Base-by-base conservation (phyloP, 1,140 invertebrate species). In the Dermatophagoides farinae region DNA sequence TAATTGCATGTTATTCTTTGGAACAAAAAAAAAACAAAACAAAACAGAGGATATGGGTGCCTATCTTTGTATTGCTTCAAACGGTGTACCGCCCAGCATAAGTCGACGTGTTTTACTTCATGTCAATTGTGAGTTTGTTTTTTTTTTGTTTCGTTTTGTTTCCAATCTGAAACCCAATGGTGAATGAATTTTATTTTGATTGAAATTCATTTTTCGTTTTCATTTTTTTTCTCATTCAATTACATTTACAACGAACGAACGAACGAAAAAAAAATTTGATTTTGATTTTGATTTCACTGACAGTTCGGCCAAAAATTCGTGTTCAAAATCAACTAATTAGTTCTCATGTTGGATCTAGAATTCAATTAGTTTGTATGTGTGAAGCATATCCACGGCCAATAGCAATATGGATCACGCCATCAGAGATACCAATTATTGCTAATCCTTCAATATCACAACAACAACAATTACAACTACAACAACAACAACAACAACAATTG, bases 341-440 rank as follows among this genome's bases (percentile, higher is more conserved):
- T 6, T 84, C 85, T 0, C 84, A 85, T 5, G 71, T 83, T 18
- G 81, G 81, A 61, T 83, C 79, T 66, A 80, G 86, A 66, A 83
- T 88, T 1, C 75, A 80, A 44, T 72, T 89, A 23, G 82, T 87
- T 67, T 88, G 86, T 69, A 78, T 80, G 67, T 82, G 88, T 39
- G 85, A 88, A 76, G 84, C 85, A 18, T 87, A 83, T 51, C 86
- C 86, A 6, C 83, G 82, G 67, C 84, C 86, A 20, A 80, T 88
- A 75, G 86, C 86, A 73, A 84, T 82, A 64, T 90, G 87, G 87
- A 81, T 81, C 2, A 47, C 41, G 9, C 31, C n/a, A 14, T 23
- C 41, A 18, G 47, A 31, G 1, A 38, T 23, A n/a, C 41, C 37
- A 22, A 14, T 60, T 16, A 40, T 50, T 10, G 10, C 46, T 12